Evolutionary conservation across 2,113 vertebrate species (phyloP).

Genomic region (Oncorhynchus kisutch): DNA sequence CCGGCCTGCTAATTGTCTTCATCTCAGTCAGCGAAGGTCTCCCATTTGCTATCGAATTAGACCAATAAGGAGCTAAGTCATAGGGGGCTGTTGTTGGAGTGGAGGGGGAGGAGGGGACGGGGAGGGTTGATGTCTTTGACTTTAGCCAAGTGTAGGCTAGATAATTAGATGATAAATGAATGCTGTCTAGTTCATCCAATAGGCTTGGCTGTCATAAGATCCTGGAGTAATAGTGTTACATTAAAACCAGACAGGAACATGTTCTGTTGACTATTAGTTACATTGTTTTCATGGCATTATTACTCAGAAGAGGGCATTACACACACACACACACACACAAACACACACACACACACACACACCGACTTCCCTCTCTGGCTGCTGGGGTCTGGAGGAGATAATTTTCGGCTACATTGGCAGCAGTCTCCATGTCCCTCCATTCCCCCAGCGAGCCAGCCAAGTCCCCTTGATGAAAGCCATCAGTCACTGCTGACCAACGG

Average conservation of each 20-base stretch:
- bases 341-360: not conserved
- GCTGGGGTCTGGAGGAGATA: conserved; percentile 48
- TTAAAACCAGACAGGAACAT: no score
- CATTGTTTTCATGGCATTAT: no score
- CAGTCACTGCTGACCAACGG: conserved; percentile 82
- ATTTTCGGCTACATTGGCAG: conserved; percentile 80
- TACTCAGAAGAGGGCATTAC: not conserved
- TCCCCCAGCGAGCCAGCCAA: conserved; percentile 78
- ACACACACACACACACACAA: not conserved
- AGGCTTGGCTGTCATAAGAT: no score
- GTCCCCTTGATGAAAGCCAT: conserved; percentile 92
- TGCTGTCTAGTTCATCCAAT: no score
- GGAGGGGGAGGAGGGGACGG: conserved; percentile 13
- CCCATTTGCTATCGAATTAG: conserved; percentile 69
- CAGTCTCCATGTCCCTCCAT: conserved; percentile 76
- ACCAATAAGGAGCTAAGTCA: conserved; percentile 51
- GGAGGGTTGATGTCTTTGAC: conserved; percentile 35
- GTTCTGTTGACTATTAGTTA: no score
- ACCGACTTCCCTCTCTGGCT: not conserved
- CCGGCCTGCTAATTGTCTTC: conserved; percentile 70
- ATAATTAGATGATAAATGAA: no score
- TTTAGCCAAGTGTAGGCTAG: conserved; percentile 7
- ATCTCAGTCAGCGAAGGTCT: conserved; percentile 68
- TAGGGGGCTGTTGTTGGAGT: conserved; percentile 29
- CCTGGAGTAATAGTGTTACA: no score